These are phyloP conservation scores for Calameuta pallipes DNA, from an alignment of 2,888 invertebrate genomes.

Conservation along the genomic window DNA sequence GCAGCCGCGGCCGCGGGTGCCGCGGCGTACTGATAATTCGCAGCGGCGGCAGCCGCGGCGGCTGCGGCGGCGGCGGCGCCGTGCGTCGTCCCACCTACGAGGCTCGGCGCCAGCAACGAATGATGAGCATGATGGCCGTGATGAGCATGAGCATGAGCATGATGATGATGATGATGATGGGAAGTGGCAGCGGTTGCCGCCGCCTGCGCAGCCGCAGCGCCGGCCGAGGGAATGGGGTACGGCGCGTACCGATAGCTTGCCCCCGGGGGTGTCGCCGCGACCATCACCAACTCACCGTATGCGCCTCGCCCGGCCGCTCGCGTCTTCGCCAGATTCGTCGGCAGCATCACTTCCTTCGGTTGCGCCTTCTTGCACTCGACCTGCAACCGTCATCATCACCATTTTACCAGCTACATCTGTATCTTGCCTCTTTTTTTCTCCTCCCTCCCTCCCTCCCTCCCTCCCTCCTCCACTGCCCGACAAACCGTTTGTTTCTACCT, in stretches of 20 bases:
- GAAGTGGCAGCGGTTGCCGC: constrained; percentile 67
- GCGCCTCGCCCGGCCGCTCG: constrained; percentile 94
- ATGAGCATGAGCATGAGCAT: no score
- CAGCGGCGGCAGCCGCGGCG: constrained; percentile 59
- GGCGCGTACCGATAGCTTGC: constrained; percentile 69
- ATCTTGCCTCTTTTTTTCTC: no score
- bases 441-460: no score
- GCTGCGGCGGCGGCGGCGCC: constrained; percentile 67
- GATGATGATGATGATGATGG: no score
- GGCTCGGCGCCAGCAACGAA: no score
- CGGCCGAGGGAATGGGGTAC: constrained; percentile 60
- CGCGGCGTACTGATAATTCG: constrained; percentile 48
- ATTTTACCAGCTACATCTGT: no score
- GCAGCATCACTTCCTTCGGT: constrained; percentile 99
- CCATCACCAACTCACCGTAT: constrained; percentile 97
- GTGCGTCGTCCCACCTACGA: no score
- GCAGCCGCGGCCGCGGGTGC: constrained; percentile 52
- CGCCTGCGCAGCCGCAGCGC: constrained; percentile 64
- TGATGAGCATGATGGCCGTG: no score
- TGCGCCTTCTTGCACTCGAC: constrained; percentile 99
- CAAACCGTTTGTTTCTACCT: no score
- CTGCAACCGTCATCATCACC: constrained; percentile 69
- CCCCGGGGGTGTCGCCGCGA: constrained; percentile 75
- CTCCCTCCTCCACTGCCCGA: no score
- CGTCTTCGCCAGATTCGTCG: constrained; percentile 95